phyloP scores from a whole-genome alignment of 2,797 vertebrate species.

The Lacerta agilis region DNA sequence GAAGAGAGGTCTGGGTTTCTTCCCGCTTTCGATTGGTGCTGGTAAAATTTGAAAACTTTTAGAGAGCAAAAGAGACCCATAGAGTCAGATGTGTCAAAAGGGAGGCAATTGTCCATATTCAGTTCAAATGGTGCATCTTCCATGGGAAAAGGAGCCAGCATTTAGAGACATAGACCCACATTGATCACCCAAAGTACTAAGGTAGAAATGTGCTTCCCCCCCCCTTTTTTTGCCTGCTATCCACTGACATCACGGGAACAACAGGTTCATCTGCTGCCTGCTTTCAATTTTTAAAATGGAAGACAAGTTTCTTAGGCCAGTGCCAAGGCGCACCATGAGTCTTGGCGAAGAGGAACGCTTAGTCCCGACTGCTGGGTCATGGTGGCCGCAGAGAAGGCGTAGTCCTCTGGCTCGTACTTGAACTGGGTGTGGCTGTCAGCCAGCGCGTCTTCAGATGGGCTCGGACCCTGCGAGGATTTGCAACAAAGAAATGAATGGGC shows the following conservation, averaged over 20 bases:
- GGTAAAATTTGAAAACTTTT: slow-evolving; percentile 21
- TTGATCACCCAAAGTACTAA: background rate
- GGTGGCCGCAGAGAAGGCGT: slow-evolving; percentile 80
- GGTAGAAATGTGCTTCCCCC: background rate
- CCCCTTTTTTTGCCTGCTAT: fast-evolving
- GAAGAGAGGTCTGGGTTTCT: fast-evolving
- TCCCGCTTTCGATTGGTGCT: background rate
- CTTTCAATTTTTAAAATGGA: background rate
- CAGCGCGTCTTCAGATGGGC: slow-evolving; percentile 79
- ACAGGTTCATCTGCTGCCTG: slow-evolving; percentile 33
- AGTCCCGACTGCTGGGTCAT: slow-evolving; percentile 84
- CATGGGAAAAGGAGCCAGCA: slow-evolving; percentile 28
- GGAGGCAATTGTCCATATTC: background rate
- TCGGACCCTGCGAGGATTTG: slow-evolving; percentile 64
- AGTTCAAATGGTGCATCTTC: background rate
- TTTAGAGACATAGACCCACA: background rate
- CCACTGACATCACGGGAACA: background rate
- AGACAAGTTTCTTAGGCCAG: slow-evolving; percentile 81
- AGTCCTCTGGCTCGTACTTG: slow-evolving; percentile 91
- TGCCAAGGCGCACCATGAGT: slow-evolving; percentile 92
- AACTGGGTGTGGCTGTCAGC: slow-evolving; percentile 84
- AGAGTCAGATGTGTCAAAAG: background rate
- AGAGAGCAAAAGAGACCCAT: background rate
- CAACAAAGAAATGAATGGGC: background rate
- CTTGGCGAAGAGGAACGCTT: slow-evolving; percentile 75